Conservation (phyloP, 1,140 invertebrate species). For the Leptonema lineaticorne region DNA sequence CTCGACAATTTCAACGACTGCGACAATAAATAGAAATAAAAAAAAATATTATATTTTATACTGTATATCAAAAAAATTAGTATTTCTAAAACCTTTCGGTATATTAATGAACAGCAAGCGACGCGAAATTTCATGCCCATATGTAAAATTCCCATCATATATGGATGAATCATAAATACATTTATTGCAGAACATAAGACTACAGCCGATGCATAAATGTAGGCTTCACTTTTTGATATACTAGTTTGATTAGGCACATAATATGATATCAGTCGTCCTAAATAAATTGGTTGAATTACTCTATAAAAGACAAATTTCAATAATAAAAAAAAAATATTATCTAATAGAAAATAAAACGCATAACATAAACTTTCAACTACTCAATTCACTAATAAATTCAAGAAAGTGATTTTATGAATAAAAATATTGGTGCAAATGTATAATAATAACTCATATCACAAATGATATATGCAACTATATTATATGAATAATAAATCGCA, state of each 20-base stretch:
- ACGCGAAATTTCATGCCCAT: constrained; percentile 79
- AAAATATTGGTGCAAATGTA: no score
- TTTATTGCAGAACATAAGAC: constrained; percentile 69
- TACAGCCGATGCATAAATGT: constrained; percentile 67
- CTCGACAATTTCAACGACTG: constrained; percentile 68
- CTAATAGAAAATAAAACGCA: neutral
- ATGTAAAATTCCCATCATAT: constrained; percentile 73
- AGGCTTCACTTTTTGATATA: constrained; percentile 60
- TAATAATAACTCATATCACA: no score
- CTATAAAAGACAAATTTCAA: constrained; percentile 51
- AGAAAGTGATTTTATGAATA: neutral
- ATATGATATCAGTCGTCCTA: constrained; percentile 71
- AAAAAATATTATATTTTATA: constrained; percentile 8
- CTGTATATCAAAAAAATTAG: neutral
- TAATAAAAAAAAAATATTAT: neutral
- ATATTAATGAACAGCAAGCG: constrained; percentile 76
- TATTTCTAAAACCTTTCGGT: constrained; percentile 71
- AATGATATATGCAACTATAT: no score
- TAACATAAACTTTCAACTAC: neutral
- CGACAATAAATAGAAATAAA: constrained; percentile 30
- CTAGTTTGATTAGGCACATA: constrained; percentile 57
- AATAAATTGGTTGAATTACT: constrained; percentile 70
- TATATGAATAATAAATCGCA: no score
- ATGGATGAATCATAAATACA: constrained; percentile 73
- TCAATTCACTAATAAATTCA: no score